Evolutionary conservation across 2,888 invertebrate species (phyloP).

Genomic region (Deilephila elpenor): DNA sequence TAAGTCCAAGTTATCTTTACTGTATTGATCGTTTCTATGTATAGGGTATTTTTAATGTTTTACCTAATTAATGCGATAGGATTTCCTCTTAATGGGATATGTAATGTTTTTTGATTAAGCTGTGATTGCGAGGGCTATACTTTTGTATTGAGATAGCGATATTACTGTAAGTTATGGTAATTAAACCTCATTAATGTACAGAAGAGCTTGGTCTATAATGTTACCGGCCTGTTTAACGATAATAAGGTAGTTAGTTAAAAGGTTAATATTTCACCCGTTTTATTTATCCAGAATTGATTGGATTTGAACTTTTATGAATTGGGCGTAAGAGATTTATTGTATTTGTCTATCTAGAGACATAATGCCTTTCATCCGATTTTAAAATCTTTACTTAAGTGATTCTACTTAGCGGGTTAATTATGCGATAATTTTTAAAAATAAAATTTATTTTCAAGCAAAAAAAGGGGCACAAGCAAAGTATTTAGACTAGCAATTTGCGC

Average conservation of each 20-base stretch:
- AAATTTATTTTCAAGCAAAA: no score
- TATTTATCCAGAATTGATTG: no score
- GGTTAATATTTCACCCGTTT: no score
- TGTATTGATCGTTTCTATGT: constrained; percentile 19
- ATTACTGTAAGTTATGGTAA: constrained; percentile 4
- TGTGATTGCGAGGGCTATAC: constrained; percentile 14
- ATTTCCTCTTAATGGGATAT: neutral
- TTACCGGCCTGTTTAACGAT: neutral
- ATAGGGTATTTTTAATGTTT: constrained; percentile 17
- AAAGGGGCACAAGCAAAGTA: no score
- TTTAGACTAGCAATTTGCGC: neutral
- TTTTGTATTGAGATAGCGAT: neutral
- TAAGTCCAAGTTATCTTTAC: neutral
- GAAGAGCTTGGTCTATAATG: neutral
- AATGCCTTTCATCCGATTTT: no score
- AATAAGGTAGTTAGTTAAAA: neutral
- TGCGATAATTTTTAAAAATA: no score
- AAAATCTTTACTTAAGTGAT: no score
- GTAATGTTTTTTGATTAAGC: neutral
- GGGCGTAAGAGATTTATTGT: no score
- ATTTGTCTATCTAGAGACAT: no score
- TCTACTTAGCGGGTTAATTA: no score
- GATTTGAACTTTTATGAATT: no score
- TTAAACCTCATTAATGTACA: neutral
- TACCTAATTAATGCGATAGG: constrained; percentile 17